Conservation (phyloP, 2,797 vertebrate species). For the Mormyrus proboscirostris region DNA sequence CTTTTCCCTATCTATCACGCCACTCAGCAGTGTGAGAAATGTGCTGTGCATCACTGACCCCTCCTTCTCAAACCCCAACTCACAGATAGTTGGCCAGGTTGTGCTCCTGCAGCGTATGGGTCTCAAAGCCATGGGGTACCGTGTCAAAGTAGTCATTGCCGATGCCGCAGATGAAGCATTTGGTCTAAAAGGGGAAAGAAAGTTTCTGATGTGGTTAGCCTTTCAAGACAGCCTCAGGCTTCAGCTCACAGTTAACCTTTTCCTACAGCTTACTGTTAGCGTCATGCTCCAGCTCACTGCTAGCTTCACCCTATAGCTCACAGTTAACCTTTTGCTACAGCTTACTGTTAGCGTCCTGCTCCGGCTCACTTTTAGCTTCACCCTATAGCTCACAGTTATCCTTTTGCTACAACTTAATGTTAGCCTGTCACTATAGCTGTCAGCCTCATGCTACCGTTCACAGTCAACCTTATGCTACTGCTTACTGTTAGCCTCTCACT, state of each 20-base stretch:
- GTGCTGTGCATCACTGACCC: not conserved
- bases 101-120: conserved; percentile 94
- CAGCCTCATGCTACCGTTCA: not conserved
- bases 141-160: conserved; percentile 97
- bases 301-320: not conserved
- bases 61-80: conserved; percentile 51
- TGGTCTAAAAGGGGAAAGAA: conserved; percentile 69
- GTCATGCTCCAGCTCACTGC: not conserved
- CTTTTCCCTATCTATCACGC: not conserved
- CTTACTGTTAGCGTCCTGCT: not conserved
- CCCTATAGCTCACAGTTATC: not conserved
- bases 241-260: not conserved
- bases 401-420: not conserved
- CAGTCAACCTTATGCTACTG: not conserved
- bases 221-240: not conserved
- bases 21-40: not conserved
- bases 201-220: not conserved
- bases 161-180: conserved; percentile 96
- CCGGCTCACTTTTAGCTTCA: not conserved
- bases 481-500: not conserved
- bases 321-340: not conserved
- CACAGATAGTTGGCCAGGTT: conserved; percentile 96
- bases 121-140: conserved; percentile 93
- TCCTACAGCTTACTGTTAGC: not conserved
- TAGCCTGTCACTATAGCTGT: not conserved